Evolutionary conservation across 1,140 invertebrate species (phyloP).

Genomic region (Platyscapa corneri): DNA sequence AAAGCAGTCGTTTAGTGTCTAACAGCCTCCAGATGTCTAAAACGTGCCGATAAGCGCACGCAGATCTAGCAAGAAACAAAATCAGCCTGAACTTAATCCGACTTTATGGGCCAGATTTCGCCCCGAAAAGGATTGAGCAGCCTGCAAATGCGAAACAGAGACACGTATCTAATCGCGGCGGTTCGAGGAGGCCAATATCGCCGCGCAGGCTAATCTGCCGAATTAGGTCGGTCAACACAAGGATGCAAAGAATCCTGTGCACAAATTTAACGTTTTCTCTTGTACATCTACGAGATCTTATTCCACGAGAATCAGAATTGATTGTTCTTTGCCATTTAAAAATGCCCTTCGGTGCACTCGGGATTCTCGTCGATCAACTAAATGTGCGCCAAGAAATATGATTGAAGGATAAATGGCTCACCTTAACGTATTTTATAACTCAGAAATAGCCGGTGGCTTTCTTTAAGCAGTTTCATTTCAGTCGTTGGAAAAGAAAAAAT

Average conservation of each 20-base stretch:
- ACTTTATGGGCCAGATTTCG: background rate
- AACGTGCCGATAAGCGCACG: background rate
- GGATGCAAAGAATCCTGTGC: background rate
- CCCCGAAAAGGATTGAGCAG: background rate
- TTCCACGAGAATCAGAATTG: too few species aligned
- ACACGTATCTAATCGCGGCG: background rate
- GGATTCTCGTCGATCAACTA: too few species aligned
- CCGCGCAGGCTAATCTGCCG: constrained; percentile 50
- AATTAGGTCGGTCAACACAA: background rate
- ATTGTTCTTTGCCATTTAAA: too few species aligned
- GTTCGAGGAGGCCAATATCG: background rate
- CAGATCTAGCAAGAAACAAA: background rate
- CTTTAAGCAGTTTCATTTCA: too few species aligned
- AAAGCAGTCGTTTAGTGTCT: background rate
- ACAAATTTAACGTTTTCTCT: background rate
- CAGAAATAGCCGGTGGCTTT: too few species aligned
- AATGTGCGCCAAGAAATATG: too few species aligned
- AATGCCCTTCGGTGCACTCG: too few species aligned
- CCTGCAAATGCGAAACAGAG: background rate
- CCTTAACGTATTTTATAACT: too few species aligned
- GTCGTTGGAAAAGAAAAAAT: too few species aligned
- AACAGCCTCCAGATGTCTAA: too few species aligned
- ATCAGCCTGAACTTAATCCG: background rate
- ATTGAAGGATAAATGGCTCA: too few species aligned
- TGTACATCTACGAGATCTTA: background rate